A percentile compares a stretch with the other conserved stretches of the same genome.
These are phyloP conservation scores for Clivina fossor DNA, from an alignment of 2,888 invertebrate species.

Conservation along the genomic window DNA sequence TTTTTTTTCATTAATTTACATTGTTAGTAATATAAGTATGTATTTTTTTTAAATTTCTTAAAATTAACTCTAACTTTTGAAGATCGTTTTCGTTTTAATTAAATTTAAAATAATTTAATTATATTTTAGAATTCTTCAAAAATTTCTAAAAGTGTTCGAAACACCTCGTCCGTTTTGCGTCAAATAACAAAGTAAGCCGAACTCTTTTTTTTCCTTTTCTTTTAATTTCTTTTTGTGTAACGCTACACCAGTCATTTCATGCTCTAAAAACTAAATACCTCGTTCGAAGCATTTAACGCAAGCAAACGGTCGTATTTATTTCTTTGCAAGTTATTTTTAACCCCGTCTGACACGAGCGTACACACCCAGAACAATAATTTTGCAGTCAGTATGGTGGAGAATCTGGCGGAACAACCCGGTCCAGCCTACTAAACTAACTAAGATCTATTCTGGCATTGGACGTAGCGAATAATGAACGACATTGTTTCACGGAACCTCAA, in stretches of 20 bases:
- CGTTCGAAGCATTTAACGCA: conserved; percentile 23
- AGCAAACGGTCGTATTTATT: conserved; percentile 22
- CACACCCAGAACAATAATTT: conserved; percentile 2
- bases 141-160: too few species aligned
- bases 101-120: too few species aligned
- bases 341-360: conserved; percentile 9
- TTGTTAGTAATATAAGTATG: too few species aligned
- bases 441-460: conserved; percentile 10
- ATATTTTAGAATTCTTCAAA: too few species aligned
- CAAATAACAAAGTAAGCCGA: too few species aligned
- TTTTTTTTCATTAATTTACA: too few species aligned
- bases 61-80: too few species aligned
- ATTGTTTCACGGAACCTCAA: conserved; percentile 15
- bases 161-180: too few species aligned
- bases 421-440: too few species aligned
- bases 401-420: too few species aligned
- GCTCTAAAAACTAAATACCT: conserved; percentile 21
- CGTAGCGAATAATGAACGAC: not conserved
- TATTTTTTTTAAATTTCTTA: too few species aligned
- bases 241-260: conserved; percentile 16
- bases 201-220: conserved; percentile 6
- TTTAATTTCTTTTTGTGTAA: conserved; percentile 8
- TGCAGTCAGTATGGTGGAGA: not conserved
- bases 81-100: too few species aligned
- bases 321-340: conserved; percentile 21